phyloP scores from a whole-genome alignment of 2,888 invertebrate genomes.

The Aspidapion aeneum region DNA sequence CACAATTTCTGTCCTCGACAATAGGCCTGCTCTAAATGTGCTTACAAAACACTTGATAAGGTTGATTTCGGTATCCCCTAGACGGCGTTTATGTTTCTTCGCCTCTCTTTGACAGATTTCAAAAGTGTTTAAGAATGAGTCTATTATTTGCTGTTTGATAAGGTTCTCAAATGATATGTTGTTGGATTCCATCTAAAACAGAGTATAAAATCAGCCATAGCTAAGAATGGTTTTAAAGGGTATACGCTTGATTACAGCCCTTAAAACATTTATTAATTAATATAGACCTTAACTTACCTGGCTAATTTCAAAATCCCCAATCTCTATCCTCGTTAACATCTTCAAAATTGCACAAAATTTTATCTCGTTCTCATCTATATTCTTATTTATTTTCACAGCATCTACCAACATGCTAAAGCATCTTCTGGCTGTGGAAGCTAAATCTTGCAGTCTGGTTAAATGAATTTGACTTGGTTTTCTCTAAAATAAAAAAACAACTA shows the following conservation, averaged over 20 bases:
- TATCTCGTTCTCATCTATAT: conserved; percentile 27
- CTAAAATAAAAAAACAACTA: conserved; percentile 11
- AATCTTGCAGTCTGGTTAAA: conserved; percentile 22
- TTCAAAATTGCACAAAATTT: conserved; percentile 31
- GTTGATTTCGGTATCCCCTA: conserved; percentile 24
- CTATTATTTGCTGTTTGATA: conserved; percentile 27
- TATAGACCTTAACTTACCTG: conserved; percentile 19
- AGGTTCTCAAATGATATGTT: too few species aligned
- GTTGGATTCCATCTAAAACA: too few species aligned
- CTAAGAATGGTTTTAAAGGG: too few species aligned
- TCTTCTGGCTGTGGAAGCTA: conserved; percentile 25
- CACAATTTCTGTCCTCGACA: conserved; percentile 27
- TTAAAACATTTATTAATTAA: too few species aligned
- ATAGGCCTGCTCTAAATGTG: conserved; percentile 28
- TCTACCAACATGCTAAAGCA: conserved; percentile 29
- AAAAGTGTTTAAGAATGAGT: conserved; percentile 25
- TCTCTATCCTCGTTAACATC: conserved; percentile 30
- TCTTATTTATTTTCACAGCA: conserved; percentile 26
- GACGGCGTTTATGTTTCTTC: conserved; percentile 22
- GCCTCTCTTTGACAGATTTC: conserved; percentile 24
- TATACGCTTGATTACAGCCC: too few species aligned
- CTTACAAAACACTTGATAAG: conserved; percentile 28
- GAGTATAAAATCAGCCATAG: too few species aligned
- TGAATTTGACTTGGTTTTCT: conserved; percentile 9
- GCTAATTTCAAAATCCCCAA: conserved; percentile 28